Base-by-base conservation (phyloP, 2,797 vertebrate genomes). In the Tympanoctomys barrerae region DNA sequence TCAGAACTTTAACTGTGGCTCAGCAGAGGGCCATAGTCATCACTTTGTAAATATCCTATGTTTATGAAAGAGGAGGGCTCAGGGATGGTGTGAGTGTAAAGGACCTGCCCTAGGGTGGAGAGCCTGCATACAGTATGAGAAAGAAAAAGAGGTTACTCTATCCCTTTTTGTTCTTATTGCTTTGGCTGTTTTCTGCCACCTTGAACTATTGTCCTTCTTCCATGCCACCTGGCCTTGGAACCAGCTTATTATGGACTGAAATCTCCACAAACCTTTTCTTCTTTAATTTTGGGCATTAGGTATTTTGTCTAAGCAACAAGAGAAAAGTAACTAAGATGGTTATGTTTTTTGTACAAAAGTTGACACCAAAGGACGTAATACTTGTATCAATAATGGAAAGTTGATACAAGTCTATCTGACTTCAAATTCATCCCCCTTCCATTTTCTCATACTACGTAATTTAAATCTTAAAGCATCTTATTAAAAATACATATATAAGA, bases 381-480 rank as follows among this genome's bases (percentile, higher is more conserved):
- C 42, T 61, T 59, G 14, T 66, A 39, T 33, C 82, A 94, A 95
- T 42, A 89, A 64, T 21, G 36, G 62, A 61, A 61, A 81, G 59
- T 10, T 92, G 54, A 61, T 33, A 64, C 24, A 89, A 54, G 14
- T 39, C 62, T 24, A 14, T 73, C 59, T 80, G 21, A 93, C n/a
- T 28, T 31, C 64, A 93, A 92, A 91, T 54, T 77, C 39, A 19
- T 59, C 16, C 36, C 79, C 88, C 89, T 70, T 91, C n/a, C 21
- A 64, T 2, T 89, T 59, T 78, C 21, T 90, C n/a, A 46, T 28
- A 26, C 54, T 83, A 31, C 31, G 12, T 73, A 64, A 62, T 84
- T 59, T n/a, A 64, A 3, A 36, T 83, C 49, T 91, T 62, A 94
- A 91, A 87, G 54, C 33, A 75, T 49, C 14, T 24, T 39, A 87